Evolutionary conservation across 2,888 invertebrate genomes (phyloP), one percentile per base, ranked within the genome.

Genomic region (Rhingia rostrata): DNA sequence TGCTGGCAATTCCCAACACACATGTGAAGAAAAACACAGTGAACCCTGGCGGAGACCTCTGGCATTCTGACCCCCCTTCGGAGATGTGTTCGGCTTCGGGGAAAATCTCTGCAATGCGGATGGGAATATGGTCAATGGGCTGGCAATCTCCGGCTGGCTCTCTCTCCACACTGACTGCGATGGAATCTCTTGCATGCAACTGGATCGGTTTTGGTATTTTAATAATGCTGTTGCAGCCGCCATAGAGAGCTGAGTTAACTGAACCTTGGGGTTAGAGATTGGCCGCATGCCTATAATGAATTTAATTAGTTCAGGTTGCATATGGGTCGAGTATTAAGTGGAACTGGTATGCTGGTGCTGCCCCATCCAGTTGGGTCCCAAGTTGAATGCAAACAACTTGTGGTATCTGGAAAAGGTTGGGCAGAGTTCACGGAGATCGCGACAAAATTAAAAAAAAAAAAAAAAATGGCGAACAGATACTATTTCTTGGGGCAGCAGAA

Each of bases 21-120:
- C 73, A 84, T 80, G 84, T 80, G 49, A 49, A 9, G 9, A 22
- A 47, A 22, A 22, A 22, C 22, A 9, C 47, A 22, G 30, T 49
- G 84, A 80, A 80, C 79, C 79, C 63, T 61, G 51, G 84, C 41
- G 35, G 54, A 75, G 84, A 80, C 84, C 84, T 84, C 74, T 84
- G 79, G 64, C 84, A 74, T 66, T 74, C 41, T 79, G 84, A 80
- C 79, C 79, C 74, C 4, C 78, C 22, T 22, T 69, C 49, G 45
- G 61, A 66, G 67, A 74, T 84, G 84, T 77, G 56, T 79, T 69
- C 53, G 61, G 64, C 58, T 81, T 69, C 63, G 74, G 30, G 32
- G 79, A 74, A 84, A 84, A 84, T 84, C 84, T 84, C 79, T 49
- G 84, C 79, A 84, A 84, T 84, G 84, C 84, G 84, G 84, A 84